These are phyloP conservation scores for Campylorhamphus procurvoides DNA, from an alignment of 2,113 vertebrate genomes.

Conservation along the genomic window DNA sequence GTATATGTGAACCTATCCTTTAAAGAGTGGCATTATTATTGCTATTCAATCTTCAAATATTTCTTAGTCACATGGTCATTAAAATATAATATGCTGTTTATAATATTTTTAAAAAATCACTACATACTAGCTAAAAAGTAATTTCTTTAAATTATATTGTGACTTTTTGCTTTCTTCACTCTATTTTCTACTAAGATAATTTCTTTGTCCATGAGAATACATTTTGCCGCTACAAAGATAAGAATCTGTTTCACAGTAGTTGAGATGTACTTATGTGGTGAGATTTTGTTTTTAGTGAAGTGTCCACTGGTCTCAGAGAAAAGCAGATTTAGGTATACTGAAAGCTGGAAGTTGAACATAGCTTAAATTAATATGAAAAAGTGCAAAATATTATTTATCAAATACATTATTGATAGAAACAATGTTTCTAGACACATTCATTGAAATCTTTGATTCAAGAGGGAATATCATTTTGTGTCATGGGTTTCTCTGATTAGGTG, in stretches of 20 bases:
- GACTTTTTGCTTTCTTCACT: background rate
- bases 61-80: background rate
- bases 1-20: background rate
- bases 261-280: background rate
- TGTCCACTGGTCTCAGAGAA: background rate
- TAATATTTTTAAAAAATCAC: background rate
- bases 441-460: background rate
- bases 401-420: background rate
- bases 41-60: background rate
- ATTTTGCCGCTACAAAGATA: background rate
- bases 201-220: background rate
- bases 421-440: background rate
- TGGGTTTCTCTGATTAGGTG: too few relatives aligned
- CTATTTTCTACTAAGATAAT: background rate
- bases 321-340: background rate
- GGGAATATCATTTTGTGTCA: background rate
- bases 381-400: background rate
- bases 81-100: background rate
- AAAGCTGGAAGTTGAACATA: background rate
- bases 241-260: background rate
- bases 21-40: background rate
- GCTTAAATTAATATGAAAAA: background rate
- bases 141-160: background rate
- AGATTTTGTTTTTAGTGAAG: background rate
- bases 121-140: background rate